phyloP scores from a whole-genome alignment of 2,888 invertebrate genomes.

The Strigamia crassipes region DNA sequence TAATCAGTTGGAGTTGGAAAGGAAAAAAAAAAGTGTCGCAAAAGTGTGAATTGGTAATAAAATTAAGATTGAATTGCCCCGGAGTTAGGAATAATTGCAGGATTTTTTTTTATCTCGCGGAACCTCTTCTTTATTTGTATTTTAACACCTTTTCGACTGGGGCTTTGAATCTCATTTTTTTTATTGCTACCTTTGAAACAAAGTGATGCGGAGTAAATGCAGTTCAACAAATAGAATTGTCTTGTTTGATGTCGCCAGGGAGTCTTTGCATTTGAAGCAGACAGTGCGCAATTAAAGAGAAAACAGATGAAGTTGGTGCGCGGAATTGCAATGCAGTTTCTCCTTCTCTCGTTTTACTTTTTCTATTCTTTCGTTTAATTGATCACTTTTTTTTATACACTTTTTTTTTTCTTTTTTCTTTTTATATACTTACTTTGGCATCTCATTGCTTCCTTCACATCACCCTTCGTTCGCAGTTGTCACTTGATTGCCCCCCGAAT shows the following conservation, averaged over 20 bases:
- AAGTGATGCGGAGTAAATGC: conserved; percentile 19
- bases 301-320: conserved; percentile 17
- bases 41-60: not conserved
- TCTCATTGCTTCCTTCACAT: not conserved
- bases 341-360: not conserved
- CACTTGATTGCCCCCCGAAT: conserved; percentile 1
- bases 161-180: not conserved
- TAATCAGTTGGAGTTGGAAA: too few species aligned
- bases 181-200: conserved; percentile 24
- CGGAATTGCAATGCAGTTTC: conserved; percentile 8
- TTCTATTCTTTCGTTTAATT: not conserved
- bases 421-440: too few species aligned
- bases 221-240: conserved; percentile 31
- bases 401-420: not conserved
- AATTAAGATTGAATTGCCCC: not conserved
- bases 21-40: not conserved
- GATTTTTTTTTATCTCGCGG: conserved; percentile 7
- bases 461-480: too few species aligned
- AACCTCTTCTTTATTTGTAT: not conserved
- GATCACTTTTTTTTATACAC: not conserved
- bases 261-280: conserved; percentile 31
- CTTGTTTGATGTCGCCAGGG: conserved; percentile 23
- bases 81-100: not conserved
- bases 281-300: conserved; percentile 25
- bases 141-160: not conserved